These are phyloP conservation scores for Pseudococcus viburni DNA, from an alignment of 2,888 invertebrate genomes.

Conservation along the genomic window DNA sequence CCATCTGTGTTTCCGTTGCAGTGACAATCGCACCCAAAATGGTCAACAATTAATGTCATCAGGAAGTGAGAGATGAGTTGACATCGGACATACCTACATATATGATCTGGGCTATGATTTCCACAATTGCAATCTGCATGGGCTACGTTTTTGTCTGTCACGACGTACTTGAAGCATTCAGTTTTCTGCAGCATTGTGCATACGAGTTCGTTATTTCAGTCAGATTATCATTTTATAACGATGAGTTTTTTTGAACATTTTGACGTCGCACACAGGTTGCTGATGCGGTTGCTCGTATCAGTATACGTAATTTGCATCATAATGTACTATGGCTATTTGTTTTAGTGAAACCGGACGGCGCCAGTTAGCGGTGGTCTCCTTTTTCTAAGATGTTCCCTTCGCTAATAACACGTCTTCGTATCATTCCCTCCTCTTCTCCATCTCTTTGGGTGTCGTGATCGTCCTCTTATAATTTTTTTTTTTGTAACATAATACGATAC, in stretches of 20 bases:
- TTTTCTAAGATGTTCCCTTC: not conserved
- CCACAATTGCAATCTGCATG: too few species aligned
- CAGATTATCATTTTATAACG: not conserved
- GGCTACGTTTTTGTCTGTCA: too few species aligned
- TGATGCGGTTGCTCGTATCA: not conserved
- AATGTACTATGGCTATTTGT: constrained; percentile 54
- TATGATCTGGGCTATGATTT: not conserved
- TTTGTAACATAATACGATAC: not conserved
- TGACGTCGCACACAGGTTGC: not conserved
- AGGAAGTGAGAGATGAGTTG: not conserved
- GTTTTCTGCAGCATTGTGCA: too few species aligned
- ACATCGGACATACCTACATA: not conserved
- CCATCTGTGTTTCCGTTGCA: not conserved
- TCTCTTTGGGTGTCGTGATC: not conserved
- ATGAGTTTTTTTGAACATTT: not conserved
- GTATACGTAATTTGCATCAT: constrained; percentile 54
- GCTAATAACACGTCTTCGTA: not conserved
- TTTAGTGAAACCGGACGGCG: constrained; percentile 61
- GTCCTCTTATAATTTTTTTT: not conserved
- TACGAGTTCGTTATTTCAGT: not conserved
- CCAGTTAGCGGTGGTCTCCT: constrained; percentile 48
- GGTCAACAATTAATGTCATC: not conserved
- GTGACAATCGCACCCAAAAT: not conserved
- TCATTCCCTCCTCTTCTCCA: not conserved
- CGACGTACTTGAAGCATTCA: too few species aligned